These are phyloP conservation scores for Parapristionchus giblindavisi DNA, from an alignment of 2,888 invertebrate genomes.

Conservation along the genomic window DNA sequence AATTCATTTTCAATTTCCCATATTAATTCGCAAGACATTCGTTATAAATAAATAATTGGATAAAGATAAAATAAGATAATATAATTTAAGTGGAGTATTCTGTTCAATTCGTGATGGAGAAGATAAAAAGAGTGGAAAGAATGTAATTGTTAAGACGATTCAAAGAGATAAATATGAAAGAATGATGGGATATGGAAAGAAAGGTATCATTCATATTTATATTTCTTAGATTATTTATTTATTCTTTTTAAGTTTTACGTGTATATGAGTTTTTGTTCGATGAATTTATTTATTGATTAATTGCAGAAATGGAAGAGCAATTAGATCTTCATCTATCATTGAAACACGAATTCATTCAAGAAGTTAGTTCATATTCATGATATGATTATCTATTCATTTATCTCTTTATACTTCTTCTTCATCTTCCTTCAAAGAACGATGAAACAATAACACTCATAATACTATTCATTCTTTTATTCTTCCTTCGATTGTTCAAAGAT, in stretches of 20 bases:
- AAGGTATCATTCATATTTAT: slow-evolving; percentile 77
- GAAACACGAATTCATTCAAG: slow-evolving; percentile 98
- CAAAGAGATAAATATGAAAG: slow-evolving; percentile 97
- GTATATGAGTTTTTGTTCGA: background rate
- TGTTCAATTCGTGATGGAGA: slow-evolving; percentile 27
- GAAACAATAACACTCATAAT: background rate
- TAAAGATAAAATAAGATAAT: background rate
- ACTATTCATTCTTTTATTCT: no score
- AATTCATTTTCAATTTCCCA: background rate
- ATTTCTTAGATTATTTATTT: slow-evolving; percentile 23
- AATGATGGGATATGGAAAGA: slow-evolving; percentile 92
- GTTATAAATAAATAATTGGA: background rate
- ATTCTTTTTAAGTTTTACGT: background rate
- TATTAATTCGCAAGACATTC: background rate
- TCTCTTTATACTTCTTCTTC: background rate
- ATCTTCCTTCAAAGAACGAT: background rate
- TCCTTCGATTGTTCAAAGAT: no score
- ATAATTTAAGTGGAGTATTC: slow-evolving; percentile 26
- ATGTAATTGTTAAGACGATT: slow-evolving; percentile 95
- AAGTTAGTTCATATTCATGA: slow-evolving; percentile 70
- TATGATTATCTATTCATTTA: background rate
- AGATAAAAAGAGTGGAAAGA: slow-evolving; percentile 14
- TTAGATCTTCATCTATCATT: slow-evolving; percentile 94
- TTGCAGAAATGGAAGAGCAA: slow-evolving; percentile 83
- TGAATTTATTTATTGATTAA: slow-evolving; percentile 10